Base-by-base conservation (phyloP, 2,888 invertebrate genomes). In the Phaedon cochleariae region DNA sequence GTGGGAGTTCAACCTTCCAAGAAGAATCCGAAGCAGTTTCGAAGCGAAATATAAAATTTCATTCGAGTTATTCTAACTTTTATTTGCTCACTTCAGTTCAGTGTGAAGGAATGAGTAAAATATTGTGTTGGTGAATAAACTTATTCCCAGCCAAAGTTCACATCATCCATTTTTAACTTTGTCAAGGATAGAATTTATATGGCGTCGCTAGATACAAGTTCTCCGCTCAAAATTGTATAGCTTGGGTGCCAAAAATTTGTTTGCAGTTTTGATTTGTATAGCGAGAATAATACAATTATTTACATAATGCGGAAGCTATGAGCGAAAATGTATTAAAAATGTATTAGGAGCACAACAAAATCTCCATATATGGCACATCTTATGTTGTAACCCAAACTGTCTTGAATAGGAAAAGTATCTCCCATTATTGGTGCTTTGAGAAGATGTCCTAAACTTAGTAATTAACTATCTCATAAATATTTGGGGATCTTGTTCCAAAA, bases 41-140 rank as follows among this genome's bases (percentile, higher is more conserved):
- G 15, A 15, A 15, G 15, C 15, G 41, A 15, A 41, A 15, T 41
- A 41, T 41, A 15, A 41, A 41, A 58, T 51, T 58, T 48, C 49
- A 59, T 59, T 59, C 54, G 62, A 67, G 26, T 63, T 63, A n/a
- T 53, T 41, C 57, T 46, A 60, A 67, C 54, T 63, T 67, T 54
- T 59, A 60, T 60, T 45, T 18, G 45, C 45, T 55, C 57, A 29
- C 41, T 41, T 45, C 45, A 53, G 26, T 45, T 61, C 21, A n/a
- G 10, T 15, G 51, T 49, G 17, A 41, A 46, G 59, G 48, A 52
- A 45, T 58, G 31, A 18, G 59, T 53, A 46, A 6, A 53, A 12
- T 45, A 12, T 53, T 26, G 53, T 66, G 59, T 59, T 51, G 46
- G 62, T 59, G 55, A 54, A 66, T 62, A 62, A 62, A 62, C 45